Conservation (phyloP, 2,888 invertebrate species). For the Ctenicera cuprea region DNA sequence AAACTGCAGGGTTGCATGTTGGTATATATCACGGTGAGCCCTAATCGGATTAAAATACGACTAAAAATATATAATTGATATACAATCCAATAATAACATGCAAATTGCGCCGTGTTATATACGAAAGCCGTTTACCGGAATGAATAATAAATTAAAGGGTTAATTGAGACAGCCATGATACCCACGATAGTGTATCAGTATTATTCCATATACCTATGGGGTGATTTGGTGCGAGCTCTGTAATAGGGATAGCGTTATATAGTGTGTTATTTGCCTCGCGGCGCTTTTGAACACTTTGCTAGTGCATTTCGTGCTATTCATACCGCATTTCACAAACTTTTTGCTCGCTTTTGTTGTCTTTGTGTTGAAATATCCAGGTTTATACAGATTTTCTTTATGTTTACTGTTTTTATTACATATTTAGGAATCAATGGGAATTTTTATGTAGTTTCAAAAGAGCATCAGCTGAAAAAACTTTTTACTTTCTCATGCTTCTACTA, state of each 20-base stretch:
- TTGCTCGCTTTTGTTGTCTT: neutral
- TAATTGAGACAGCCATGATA: slow-evolving; percentile 59
- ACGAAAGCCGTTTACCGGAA: slow-evolving; percentile 61
- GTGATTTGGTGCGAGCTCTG: slow-evolving; percentile 30
- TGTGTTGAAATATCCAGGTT: neutral
- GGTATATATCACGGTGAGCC: slow-evolving; percentile 30
- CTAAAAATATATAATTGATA: slow-evolving; percentile 56
- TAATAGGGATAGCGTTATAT: slow-evolving; percentile 33
- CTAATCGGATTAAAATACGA: slow-evolving; percentile 49
- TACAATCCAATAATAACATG: slow-evolving; percentile 58
- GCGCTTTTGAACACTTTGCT: slow-evolving; percentile 21
- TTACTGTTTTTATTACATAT: no score
- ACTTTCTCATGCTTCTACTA: no score
- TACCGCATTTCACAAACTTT: slow-evolving; percentile 24
- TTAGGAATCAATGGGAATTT: no score
- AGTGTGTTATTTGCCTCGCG: slow-evolving; percentile 35
- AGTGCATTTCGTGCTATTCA: slow-evolving; percentile 21
- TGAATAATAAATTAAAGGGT: slow-evolving; percentile 64
- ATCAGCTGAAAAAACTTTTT: no score
- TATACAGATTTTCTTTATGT: slow-evolving; percentile 8
- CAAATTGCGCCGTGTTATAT: slow-evolving; percentile 61
- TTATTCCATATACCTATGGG: slow-evolving; percentile 46
- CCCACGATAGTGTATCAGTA: slow-evolving; percentile 52
- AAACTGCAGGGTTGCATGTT: slow-evolving; percentile 26
- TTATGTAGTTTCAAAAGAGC: no score